Base-by-base conservation (phyloP, 1,140 invertebrate genomes). In the Diuraphis noxia region DNA sequence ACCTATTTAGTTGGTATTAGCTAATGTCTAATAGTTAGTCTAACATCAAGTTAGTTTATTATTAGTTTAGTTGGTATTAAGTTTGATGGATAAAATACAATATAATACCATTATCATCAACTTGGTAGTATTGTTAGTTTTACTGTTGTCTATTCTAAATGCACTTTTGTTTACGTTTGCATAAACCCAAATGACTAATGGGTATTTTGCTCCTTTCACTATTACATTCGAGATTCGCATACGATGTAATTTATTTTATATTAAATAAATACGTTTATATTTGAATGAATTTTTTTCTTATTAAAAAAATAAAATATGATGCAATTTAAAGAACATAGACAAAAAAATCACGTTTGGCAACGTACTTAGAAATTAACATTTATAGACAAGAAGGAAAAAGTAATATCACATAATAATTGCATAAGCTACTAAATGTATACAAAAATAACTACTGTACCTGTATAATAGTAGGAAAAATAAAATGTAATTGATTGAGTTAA, bases 171-270 rank as follows among this genome's bases (percentile, higher is more conserved):
- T 81, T 19, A n/a, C 2, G 82, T 84, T 43, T 43, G 82, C 2
- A 85, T 46, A 85, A 85, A 85, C n/a, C 43, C 43, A 85, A 85
- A 85, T 85, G 41, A 46, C 41, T 49, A 46, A 85, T 46, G 41
- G 17, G 21, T 34, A 85, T 85, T 85, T 46, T 46, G 13, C 43
- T 49, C 84, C 84, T 85, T 85, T 85, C 84, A 85, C 84, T 85
- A 43, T 49, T n/a, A 21, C 41, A 8, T 30, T 34, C 19, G n/a
- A 84, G 40, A 34, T 84, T 84, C 30, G 30, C 19, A 19, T 43
- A 43, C 13, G 19, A 84, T 43, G 30, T n/a, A 5, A 46, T n/a
- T 17, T 84, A 43, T 43, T 84, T 43, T n/a, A n/a, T 84, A 43
- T n/a, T 84, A 43, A n/a, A 84, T 41, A 84, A 17, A 46, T 30